These are phyloP conservation scores for Enoplolaimus lenunculus DNA, from an alignment of 2,888 invertebrate genomes.

Conservation along the genomic window DNA sequence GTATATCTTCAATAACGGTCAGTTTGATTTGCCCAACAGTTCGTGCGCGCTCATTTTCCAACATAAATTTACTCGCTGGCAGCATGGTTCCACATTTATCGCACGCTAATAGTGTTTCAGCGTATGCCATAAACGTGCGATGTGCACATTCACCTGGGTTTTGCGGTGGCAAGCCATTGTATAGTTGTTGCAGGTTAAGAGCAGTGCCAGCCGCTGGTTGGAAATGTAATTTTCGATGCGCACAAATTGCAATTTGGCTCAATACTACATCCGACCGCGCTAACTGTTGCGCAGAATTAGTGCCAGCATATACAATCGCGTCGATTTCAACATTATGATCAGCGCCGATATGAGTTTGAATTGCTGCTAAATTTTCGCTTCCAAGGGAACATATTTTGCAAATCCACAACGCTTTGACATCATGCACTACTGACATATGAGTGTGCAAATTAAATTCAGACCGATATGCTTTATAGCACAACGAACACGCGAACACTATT, in stretches of 20 bases:
- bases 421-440: conserved; percentile 14
- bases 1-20: neutral
- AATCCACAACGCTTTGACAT: conserved; percentile 6
- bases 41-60: conserved; percentile 14
- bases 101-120: conserved; percentile 18
- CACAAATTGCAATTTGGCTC: neutral
- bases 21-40: conserved; percentile 14
- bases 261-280: neutral
- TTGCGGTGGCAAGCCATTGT: too few species aligned
- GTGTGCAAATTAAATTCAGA: conserved; percentile 4
- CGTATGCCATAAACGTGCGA: conserved; percentile 22
- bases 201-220: conserved; percentile 9
- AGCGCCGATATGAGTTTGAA: neutral
- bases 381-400: conserved; percentile 20
- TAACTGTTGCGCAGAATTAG: neutral
- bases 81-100: conserved; percentile 16
- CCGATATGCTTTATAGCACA: conserved; percentile 15
- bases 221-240: conserved; percentile 19
- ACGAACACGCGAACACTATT: conserved; percentile 17
- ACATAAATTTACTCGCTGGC: conserved; percentile 18
- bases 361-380: neutral
- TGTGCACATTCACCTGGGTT: conserved; percentile 19
- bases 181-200: too few species aligned
- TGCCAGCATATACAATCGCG: neutral
- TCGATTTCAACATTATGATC: neutral